Base-by-base conservation (phyloP, 1,140 invertebrate species). In the Heliconius congener region DNA sequence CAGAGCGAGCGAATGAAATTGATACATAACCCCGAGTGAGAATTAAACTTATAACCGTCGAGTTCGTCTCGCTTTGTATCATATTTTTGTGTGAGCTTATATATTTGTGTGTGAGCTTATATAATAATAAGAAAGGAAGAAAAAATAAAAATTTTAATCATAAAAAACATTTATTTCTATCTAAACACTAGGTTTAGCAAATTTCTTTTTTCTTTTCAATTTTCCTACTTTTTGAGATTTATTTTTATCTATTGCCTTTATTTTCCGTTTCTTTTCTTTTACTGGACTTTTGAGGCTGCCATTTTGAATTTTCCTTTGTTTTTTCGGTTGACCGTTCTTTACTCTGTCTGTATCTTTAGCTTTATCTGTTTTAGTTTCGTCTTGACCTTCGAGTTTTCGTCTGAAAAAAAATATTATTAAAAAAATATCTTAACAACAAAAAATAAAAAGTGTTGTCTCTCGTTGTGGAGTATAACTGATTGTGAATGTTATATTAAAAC, bases 351-450 rank as follows among this genome's bases (percentile, higher is more conserved):
- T 86, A 9, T 83, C 79, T 80, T 86, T 86, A 9, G 84, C 30
- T 23, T 85, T 82, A 1, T 81, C 77, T 42, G 71, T 50, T 30
- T 82, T 79, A 57, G 79, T 83, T 52, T 81, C 42, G 2, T 84
- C 82, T 16, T 82, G 81, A 72, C 77, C 72, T 76, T 92, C 90
- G 27, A 89, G 75, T 86, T 91, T 92, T 42, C 92, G 86, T 84
- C 92, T 93, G 81, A 76, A 89, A 88, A 39, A 73, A 75, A 46
- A 73, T 60, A 1, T 46, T 42, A 30, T 60, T 66, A 30, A 13
- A 46, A 11, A 46, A 46, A 13, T 4, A 46, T 16, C 16, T 16
- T 11, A 1, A 46, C 13, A 46, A 46, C 34, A 37, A 8, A 37
- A 37, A 37, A 37, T 37, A 23, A 23, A 23, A 23, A 23, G 0